Evolutionary conservation across 2,888 invertebrate genomes (phyloP).

Genomic region (Epistrophe eligans): DNA sequence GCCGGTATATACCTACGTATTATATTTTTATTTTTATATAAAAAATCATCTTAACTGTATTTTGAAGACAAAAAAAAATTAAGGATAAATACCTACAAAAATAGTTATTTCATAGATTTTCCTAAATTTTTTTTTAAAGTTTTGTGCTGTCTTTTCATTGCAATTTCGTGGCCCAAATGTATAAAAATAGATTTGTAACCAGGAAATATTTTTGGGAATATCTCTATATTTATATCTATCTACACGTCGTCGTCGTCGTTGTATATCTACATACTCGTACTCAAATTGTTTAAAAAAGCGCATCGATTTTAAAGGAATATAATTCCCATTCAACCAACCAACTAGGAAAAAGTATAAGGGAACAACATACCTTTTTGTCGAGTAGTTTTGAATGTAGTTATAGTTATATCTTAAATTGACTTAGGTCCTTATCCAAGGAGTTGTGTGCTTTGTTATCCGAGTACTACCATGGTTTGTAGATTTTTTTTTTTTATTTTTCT

Average conservation of each 20-base stretch:
- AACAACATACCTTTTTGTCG: conserved; percentile 54
- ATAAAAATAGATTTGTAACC: conserved; percentile 54
- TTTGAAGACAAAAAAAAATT: not conserved
- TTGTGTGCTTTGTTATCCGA: conserved; percentile 62
- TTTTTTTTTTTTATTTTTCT: not conserved
- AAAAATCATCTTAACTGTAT: not conserved
- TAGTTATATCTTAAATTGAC: conserved; percentile 48
- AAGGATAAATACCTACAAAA: not conserved
- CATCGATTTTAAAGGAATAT: conserved; percentile 36
- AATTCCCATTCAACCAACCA: not conserved
- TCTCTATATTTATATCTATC: not conserved
- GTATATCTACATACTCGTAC: not conserved
- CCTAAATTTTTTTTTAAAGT: not conserved
- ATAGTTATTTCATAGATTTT: not conserved
- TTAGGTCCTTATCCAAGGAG: conserved; percentile 46
- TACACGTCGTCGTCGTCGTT: not conserved
- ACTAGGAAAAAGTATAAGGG: not conserved
- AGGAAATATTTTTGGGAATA: conserved; percentile 15
- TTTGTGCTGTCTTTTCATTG: not conserved
- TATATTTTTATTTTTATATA: not conserved
- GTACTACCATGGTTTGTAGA: conserved; percentile 54
- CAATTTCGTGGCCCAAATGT: conserved; percentile 31
- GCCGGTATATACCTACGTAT: conserved; percentile 50
- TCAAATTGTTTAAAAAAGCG: not conserved
- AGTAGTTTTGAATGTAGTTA: conserved; percentile 15